Percentiles rank a stretch among this genome's conserved stretches.
phyloP scores from a whole-genome alignment of 2,797 vertebrate genomes.

The Thunnus albacares region DNA sequence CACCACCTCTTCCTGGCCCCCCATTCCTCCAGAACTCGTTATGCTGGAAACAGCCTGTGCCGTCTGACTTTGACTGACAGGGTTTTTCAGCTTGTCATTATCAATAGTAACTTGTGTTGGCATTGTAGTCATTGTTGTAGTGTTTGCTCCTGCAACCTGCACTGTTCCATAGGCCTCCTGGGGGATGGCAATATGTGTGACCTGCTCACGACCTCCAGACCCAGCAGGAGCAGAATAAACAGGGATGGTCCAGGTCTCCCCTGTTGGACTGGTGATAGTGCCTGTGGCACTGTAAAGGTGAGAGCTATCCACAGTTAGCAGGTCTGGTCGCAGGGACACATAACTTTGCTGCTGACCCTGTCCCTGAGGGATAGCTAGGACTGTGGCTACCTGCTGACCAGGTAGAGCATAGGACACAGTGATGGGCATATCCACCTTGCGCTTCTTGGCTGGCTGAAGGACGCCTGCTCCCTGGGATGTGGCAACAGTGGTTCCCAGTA shows the following conservation, averaged over 20 bases:
- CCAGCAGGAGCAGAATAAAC: slow-evolving; percentile 94
- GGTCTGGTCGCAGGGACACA: slow-evolving; percentile 95
- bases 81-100: slow-evolving; percentile 92
- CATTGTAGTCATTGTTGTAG: slow-evolving; percentile 89
- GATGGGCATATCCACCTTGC: slow-evolving; percentile 98
- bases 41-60: slow-evolving; percentile 88
- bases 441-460: slow-evolving; percentile 97
- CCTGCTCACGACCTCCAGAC: slow-evolving; percentile 93
- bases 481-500: slow-evolving; percentile 87
- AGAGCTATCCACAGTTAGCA: slow-evolving; percentile 97
- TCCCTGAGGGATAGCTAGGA: slow-evolving; percentile 95
- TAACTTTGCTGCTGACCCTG: slow-evolving; percentile 99
- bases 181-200: slow-evolving; percentile 97
- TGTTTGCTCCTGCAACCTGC: slow-evolving; percentile 91
- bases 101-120: slow-evolving; percentile 91
- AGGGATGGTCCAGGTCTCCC: slow-evolving; percentile 99
- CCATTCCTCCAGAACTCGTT: slow-evolving; percentile 91
- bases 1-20: slow-evolving; percentile 94
- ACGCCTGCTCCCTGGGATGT: slow-evolving; percentile 85
- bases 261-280: slow-evolving; percentile 97
- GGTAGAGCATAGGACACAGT: slow-evolving; percentile 97
- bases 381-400: slow-evolving; percentile 96
- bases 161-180: slow-evolving; percentile 95
- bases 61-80: slow-evolving; percentile 82
- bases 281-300: slow-evolving; percentile 97